phyloP scores from a whole-genome alignment of 2,113 vertebrate genomes.

The Paramisgurnus dabryanus region DNA sequence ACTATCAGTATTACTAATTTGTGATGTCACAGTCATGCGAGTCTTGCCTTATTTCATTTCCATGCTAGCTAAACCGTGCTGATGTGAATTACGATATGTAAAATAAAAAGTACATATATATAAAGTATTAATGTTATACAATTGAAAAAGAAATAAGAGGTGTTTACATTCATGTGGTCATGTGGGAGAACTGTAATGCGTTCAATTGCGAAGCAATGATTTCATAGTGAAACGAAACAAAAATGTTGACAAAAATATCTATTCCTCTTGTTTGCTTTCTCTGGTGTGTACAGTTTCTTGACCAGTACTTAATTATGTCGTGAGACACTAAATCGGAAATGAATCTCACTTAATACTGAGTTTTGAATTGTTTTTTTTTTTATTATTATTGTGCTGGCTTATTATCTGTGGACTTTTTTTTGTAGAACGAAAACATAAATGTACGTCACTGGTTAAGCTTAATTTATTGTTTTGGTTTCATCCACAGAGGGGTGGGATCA shows the following conservation, averaged over 20 bases:
- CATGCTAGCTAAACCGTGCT: constrained; percentile 85
- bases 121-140: constrained; percentile 91
- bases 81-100: constrained; percentile 83
- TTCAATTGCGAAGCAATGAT: constrained; percentile 86
- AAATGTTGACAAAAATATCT: constrained; percentile 60
- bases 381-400: constrained; percentile 55
- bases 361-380: constrained; percentile 76
- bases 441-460: constrained; percentile 95
- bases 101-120: constrained; percentile 72
- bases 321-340: constrained; percentile 98
- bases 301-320: constrained; percentile 95
- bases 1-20: constrained; percentile 87
- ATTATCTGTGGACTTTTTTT: constrained; percentile 59
- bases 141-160: constrained; percentile 78
- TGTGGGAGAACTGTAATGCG: constrained; percentile 83
- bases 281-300: constrained; percentile 83
- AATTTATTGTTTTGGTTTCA: constrained; percentile 98
- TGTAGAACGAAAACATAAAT: constrained; percentile 76
- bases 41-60: constrained; percentile 93
- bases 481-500: constrained; percentile 79
- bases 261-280: constrained; percentile 72
- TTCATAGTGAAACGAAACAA: constrained; percentile 79
- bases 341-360: constrained; percentile 83
- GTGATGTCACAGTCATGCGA: constrained; percentile 83
- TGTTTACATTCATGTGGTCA: constrained; percentile 98